Conservation (phyloP, 2,113 vertebrate species). For the Melanocharis versteri region DNA sequence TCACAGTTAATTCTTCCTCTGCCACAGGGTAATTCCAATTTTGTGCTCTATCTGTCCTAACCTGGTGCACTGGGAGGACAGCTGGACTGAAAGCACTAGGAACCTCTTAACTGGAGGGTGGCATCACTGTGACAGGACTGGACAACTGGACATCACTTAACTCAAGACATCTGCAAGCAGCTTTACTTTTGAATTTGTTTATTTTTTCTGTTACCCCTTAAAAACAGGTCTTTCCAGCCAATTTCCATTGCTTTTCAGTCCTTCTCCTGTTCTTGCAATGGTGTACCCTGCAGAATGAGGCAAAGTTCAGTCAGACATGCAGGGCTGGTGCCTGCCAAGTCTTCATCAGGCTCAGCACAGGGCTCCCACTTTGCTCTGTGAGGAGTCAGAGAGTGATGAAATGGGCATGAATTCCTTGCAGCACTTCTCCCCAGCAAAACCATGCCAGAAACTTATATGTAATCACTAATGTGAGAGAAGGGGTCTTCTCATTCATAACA, state of each 20-base stretch:
- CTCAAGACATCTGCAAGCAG: neutral
- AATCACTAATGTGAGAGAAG: neutral
- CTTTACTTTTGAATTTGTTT: neutral
- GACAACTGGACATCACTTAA: neutral
- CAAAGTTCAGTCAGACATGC: neutral
- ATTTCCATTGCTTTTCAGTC: neutral
- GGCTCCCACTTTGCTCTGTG: neutral
- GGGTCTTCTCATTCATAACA: neutral
- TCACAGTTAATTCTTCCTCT: neutral
- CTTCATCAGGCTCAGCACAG: neutral
- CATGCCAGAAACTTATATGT: neutral
- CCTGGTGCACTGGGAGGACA: neutral
- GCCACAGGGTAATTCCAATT: neutral
- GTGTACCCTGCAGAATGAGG: neutral
- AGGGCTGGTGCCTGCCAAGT: neutral
- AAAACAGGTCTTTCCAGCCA: neutral
- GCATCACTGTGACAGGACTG: neutral
- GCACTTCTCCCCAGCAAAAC: neutral
- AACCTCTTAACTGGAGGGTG: neutral
- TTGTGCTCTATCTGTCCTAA: neutral
- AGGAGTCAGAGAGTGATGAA: rapidly evolving
- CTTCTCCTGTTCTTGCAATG: neutral
- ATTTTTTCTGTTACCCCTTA: neutral
- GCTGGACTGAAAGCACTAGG: rapidly evolving
- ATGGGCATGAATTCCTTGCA: neutral